Percentiles rank a stretch among this genome's conserved stretches.
These are phyloP conservation scores for Patella caerulea DNA, from an alignment of 2,888 invertebrate genomes.

Conservation along the genomic window DNA sequence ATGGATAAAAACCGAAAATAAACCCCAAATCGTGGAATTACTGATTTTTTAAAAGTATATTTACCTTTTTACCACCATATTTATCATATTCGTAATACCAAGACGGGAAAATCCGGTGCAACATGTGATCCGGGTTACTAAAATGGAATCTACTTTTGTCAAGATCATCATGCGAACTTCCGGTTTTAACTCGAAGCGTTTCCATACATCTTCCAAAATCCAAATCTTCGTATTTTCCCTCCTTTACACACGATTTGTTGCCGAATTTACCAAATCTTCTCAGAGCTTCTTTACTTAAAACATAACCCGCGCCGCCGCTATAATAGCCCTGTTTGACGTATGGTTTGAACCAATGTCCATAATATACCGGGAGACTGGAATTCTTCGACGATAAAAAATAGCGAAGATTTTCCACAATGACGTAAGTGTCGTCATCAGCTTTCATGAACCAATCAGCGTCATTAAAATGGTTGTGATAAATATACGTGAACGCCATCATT, in stretches of 20 bases:
- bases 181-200: conserved; percentile 58
- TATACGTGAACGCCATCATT: conserved; percentile 90
- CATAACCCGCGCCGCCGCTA: conserved; percentile 81
- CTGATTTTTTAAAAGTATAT: too few species aligned
- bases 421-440: conserved; percentile 98
- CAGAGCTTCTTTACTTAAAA: conserved; percentile 85
- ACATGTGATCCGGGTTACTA: conserved; percentile 44
- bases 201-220: conserved; percentile 65
- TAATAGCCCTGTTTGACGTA: conserved; percentile 70
- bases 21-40: too few species aligned
- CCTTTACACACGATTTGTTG: conserved; percentile 42
- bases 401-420: conserved; percentile 90
- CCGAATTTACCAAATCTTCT: conserved; percentile 78
- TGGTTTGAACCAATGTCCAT: conserved; percentile 72
- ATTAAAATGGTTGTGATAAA: conserved; percentile 84
- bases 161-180: conserved; percentile 57
- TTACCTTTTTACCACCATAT: not conserved
- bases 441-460: conserved; percentile 97
- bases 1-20: too few species aligned
- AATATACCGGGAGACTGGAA: conserved; percentile 82
- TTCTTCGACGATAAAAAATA: conserved; percentile 77
- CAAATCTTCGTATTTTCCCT: conserved; percentile 64
- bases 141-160: conserved; percentile 65
- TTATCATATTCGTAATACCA: not conserved
- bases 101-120: not conserved